Conservation (phyloP, 2,797 vertebrate species). For the Leucoraja ocellata region DNA sequence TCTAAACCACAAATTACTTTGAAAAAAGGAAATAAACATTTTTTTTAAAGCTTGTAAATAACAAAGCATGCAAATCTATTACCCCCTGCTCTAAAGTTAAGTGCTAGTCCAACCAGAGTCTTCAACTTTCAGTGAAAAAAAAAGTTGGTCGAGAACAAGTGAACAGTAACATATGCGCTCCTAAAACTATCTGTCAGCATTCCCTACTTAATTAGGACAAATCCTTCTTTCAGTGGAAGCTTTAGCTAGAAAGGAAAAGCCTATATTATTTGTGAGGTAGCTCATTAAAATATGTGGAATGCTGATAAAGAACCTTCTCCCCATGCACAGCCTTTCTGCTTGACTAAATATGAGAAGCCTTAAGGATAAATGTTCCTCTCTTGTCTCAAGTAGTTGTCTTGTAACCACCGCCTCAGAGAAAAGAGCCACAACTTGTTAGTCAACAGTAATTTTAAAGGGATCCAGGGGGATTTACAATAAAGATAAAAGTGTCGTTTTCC, state of each 20-base stretch:
- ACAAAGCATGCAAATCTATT: slow-evolving; percentile 43
- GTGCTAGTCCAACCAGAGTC: slow-evolving; percentile 27
- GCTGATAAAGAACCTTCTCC: slow-evolving; percentile 75
- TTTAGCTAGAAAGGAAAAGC: slow-evolving; percentile 75
- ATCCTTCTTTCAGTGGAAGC: slow-evolving; percentile 76
- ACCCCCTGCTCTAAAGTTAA: slow-evolving; percentile 33
- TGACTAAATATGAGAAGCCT: slow-evolving; percentile 89
- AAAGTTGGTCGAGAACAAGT: slow-evolving; percentile 66
- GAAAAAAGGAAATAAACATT: slow-evolving; percentile 73
- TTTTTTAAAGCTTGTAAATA: slow-evolving; percentile 69
- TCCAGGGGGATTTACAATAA: slow-evolving; percentile 61
- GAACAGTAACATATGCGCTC: slow-evolving; percentile 76
- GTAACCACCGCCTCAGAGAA: slow-evolving; percentile 77
- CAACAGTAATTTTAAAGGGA: slow-evolving; percentile 69
- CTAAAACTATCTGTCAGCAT: slow-evolving; percentile 74
- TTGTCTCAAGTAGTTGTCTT: slow-evolving; percentile 77
- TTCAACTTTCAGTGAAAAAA: slow-evolving; percentile 24
- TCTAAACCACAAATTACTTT: slow-evolving; percentile 73
- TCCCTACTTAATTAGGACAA: slow-evolving; percentile 82
- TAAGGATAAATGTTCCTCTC: slow-evolving; percentile 85
- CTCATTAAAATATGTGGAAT: slow-evolving; percentile 86
- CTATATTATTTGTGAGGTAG: slow-evolving; percentile 73
- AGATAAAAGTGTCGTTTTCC: slow-evolving; percentile 68
- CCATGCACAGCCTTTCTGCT: slow-evolving; percentile 93
- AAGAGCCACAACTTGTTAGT: slow-evolving; percentile 76